Conservation (phyloP, 2,888 invertebrate genomes). For the Lysandra bellargus region DNA sequence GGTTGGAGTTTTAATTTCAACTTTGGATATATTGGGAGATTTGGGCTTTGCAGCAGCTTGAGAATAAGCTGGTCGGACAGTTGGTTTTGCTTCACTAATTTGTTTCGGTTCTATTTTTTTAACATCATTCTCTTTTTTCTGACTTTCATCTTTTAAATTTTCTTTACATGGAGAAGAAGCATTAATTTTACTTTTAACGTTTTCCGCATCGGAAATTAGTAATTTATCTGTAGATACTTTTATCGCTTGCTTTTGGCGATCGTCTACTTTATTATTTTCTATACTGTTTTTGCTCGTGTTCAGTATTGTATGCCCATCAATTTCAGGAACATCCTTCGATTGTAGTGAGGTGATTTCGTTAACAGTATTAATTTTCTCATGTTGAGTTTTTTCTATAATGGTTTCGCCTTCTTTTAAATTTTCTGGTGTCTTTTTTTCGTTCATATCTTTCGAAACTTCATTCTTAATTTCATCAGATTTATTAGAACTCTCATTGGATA, state of each 20-base stretch:
- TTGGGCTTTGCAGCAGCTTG: slow-evolving; percentile 78
- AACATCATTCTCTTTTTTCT: slow-evolving; percentile 48
- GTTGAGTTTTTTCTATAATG: not conserved
- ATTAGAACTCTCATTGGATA: slow-evolving; percentile 61
- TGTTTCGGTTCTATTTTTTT: slow-evolving; percentile 53
- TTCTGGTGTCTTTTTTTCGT: not conserved
- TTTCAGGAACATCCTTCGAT: not conserved
- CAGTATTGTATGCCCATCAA: not conserved
- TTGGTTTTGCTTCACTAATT: slow-evolving; percentile 50
- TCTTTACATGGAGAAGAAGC: slow-evolving; percentile 5
- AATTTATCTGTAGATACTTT: not conserved
- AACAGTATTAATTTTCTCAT: not conserved
- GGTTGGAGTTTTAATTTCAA: slow-evolving; percentile 59
- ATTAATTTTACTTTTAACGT: slow-evolving; percentile 31
- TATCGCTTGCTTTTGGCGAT: not conserved
- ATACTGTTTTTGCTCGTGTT: not conserved
- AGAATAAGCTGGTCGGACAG: slow-evolving; percentile 68
- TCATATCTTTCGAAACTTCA: not conserved
- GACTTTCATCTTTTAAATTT: slow-evolving; percentile 37
- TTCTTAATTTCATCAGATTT: slow-evolving; percentile 42
- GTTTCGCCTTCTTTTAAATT: not conserved
- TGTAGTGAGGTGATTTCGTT: not conserved
- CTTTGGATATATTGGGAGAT: slow-evolving; percentile 52
- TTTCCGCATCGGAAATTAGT: slow-evolving; percentile 19
- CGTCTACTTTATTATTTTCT: not conserved